phyloP scores from a whole-genome alignment of 2,797 vertebrate species.

The Avahi laniger region DNA sequence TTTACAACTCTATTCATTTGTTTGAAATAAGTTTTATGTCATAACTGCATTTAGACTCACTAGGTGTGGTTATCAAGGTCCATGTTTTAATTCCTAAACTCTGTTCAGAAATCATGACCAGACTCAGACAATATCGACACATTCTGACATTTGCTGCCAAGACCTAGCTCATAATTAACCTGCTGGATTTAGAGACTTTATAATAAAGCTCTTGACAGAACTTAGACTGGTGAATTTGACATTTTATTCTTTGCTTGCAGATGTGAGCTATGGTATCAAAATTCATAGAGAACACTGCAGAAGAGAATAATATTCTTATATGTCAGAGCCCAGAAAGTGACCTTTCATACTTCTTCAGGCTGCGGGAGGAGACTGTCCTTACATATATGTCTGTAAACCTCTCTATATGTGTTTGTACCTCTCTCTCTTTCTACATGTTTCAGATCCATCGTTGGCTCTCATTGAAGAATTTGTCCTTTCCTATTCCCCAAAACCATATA shows the following conservation, averaged over 20 bases:
- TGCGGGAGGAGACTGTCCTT: neutral
- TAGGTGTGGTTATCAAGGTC: neutral
- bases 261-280: neutral
- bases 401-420: neutral
- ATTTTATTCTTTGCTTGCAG: slow-evolving; percentile 30
- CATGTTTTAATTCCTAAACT: neutral
- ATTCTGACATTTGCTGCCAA: neutral
- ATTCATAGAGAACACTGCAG: neutral
- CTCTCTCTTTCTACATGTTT: neutral
- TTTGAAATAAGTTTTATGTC: neutral
- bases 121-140: neutral
- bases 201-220: neutral
- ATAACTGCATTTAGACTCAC: neutral
- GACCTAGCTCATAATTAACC: neutral
- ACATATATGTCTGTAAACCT: rapidly evolving
- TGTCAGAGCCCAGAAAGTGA: neutral
- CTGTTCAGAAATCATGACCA: neutral
- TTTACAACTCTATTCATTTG: neutral
- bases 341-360: neutral
- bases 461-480: neutral
- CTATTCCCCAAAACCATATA: neutral
- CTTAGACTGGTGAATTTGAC: neutral
- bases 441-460: neutral
- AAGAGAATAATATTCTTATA: neutral
- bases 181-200: neutral